Evolutionary conservation across 2,797 vertebrate genomes (phyloP).

Genomic region (Rhinophrynus dorsalis): DNA sequence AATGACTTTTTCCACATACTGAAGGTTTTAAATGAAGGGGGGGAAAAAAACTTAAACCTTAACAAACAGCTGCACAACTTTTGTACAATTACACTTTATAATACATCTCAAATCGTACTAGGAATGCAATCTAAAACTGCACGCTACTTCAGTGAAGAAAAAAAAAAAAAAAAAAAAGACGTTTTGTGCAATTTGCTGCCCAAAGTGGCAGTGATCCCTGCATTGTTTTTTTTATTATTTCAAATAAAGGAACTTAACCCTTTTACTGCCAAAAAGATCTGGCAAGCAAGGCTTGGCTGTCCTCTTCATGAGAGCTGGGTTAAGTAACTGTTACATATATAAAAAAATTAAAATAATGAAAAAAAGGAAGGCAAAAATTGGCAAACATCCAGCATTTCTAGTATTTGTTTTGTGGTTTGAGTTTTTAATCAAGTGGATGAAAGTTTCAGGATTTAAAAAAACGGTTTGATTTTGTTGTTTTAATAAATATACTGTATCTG

Average conservation of each 20-base stretch:
- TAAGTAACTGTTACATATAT: conserved; percentile 64
- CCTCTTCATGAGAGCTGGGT: conserved; percentile 37
- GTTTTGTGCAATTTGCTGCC: conserved; percentile 86
- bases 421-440: conserved; percentile 60
- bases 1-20: conserved; percentile 26
- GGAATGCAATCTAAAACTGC: conserved; percentile 69
- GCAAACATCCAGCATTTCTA: conserved; percentile 73
- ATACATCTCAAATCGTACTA: conserved; percentile 65
- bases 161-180: conserved; percentile 38
- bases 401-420: conserved; percentile 45
- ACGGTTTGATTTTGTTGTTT: conserved; percentile 49
- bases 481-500: conserved; percentile 75
- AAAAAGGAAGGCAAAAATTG: conserved; percentile 70
- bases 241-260: conserved; percentile 61
- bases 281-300: conserved; percentile 46
- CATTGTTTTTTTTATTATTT: conserved; percentile 72
- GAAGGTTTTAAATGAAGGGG: conserved; percentile 52
- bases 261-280: conserved; percentile 39
- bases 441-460: conserved; percentile 72
- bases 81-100: conserved; percentile 61
- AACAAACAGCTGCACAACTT: conserved; percentile 61
- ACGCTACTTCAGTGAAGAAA: conserved; percentile 62
- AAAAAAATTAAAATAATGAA: conserved; percentile 63
- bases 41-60: conserved; percentile 53
- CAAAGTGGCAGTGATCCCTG: conserved; percentile 88